Evolutionary conservation across 92 coral and sea anemone species (phyloP).

Genomic region (Bergia puertoricense): DNA sequence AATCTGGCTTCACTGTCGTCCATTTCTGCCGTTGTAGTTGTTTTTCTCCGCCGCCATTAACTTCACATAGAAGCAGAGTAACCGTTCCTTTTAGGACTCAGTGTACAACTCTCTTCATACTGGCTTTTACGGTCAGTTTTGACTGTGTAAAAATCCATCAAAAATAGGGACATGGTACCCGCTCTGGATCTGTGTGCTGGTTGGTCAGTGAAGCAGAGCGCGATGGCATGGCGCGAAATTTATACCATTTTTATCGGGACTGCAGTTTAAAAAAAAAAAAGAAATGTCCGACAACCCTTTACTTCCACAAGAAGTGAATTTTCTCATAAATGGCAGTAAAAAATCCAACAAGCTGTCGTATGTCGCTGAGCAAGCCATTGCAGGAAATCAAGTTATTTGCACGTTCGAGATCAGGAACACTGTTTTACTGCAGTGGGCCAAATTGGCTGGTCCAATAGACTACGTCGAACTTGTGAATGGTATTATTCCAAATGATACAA

Average conservation of each 20-base stretch:
- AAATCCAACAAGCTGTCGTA: slow-evolving; percentile 37
- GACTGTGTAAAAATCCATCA: slow-evolving; percentile 4
- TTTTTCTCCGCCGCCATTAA: background rate
- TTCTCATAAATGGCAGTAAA: slow-evolving; percentile 46
- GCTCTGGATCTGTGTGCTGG: slow-evolving; percentile 13
- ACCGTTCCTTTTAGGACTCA: slow-evolving; percentile 17
- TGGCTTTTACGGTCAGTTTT: slow-evolving; percentile 1
- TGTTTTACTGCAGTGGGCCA: slow-evolving; percentile 25
- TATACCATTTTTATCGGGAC: slow-evolving; percentile 1
- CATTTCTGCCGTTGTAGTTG: background rate
- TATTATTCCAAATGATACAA: slow-evolving; percentile 42
- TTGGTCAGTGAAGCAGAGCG: slow-evolving; percentile 7
- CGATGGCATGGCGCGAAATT: slow-evolving; percentile 3
- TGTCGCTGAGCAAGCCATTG: slow-evolving; percentile 28
- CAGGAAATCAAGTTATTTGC: slow-evolving; percentile 34
- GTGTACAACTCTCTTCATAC: background rate
- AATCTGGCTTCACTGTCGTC: slow-evolving; percentile 5
- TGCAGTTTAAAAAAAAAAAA: background rate
- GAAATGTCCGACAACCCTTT: background rate
- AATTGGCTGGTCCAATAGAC: slow-evolving; percentile 9
- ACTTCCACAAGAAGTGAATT: slow-evolving; percentile 26
- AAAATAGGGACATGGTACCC: slow-evolving; percentile 19
- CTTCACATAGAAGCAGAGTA: slow-evolving; percentile 13
- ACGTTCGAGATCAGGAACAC: slow-evolving; percentile 11
- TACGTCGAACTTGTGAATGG: slow-evolving; percentile 47